Evolutionary conservation across 2,113 vertebrate genomes (phyloP).

Genomic region (Barbus barbus): DNA sequence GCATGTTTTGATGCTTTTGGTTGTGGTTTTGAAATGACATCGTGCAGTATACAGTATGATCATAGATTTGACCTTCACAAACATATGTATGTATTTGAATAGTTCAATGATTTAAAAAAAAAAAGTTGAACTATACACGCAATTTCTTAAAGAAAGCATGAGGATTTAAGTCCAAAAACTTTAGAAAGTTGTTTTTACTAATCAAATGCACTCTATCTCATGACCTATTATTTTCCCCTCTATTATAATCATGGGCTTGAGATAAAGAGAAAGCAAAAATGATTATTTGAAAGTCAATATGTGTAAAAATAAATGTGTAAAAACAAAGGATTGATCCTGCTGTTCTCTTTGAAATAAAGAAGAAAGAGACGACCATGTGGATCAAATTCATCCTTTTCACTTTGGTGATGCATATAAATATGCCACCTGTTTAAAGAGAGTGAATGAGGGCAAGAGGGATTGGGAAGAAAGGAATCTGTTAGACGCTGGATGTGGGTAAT

Average conservation of each 20-base stretch:
- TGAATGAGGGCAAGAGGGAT: conserved; percentile 34
- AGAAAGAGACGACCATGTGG: conserved; percentile 49
- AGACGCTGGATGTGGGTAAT: conserved; percentile 20
- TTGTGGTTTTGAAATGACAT: not conserved
- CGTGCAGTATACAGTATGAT: not conserved
- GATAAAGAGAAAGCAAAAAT: not conserved
- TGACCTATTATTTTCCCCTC: not conserved
- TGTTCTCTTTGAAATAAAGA: conserved; percentile 64
- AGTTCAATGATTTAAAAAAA: not conserved
- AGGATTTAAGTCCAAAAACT: too few species aligned
- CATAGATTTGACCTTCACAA: not conserved
- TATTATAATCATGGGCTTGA: conserved; percentile 25
- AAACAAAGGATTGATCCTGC: conserved; percentile 52
- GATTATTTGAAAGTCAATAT: conserved; percentile 33
- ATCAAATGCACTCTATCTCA: too few species aligned
- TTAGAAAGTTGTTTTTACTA: too few species aligned
- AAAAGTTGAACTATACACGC: not conserved
- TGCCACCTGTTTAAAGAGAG: conserved; percentile 67
- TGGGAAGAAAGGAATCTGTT: conserved; percentile 16
- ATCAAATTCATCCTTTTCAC: conserved; percentile 55
- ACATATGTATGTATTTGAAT: not conserved
- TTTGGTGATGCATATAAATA: conserved; percentile 57
- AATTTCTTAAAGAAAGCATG: too few species aligned
- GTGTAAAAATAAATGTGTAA: conserved; percentile 35
- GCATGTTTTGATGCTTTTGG: conserved; percentile 5